phyloP scores from a whole-genome alignment of 1,140 invertebrate species.

The Tetragnatha versicolor region DNA sequence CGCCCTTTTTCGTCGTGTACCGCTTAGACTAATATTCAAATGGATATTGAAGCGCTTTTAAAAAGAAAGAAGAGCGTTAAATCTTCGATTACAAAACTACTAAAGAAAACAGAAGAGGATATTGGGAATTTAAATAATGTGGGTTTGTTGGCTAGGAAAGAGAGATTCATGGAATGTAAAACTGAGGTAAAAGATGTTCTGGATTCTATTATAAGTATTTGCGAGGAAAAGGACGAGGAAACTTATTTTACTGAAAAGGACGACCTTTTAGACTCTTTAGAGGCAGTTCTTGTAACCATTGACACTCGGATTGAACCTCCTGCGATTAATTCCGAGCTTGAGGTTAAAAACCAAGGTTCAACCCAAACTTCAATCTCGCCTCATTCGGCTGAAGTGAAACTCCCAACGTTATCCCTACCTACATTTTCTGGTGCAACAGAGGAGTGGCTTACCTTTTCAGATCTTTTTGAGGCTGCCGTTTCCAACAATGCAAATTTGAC shows the following conservation, averaged over 20 bases:
- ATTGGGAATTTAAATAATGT: not conserved
- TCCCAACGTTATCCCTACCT: not conserved
- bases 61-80: not conserved
- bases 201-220: not conserved
- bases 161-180: not conserved
- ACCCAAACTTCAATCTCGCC: not conserved
- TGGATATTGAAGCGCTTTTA: too few species aligned
- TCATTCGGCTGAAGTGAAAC: not conserved
- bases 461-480: not conserved
- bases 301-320: not conserved
- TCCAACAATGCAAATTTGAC: not conserved
- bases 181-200: not conserved
- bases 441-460: not conserved
- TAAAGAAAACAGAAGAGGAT: not conserved
- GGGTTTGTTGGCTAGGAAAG: not conserved
- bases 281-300: not conserved
- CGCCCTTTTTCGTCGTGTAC: too few species aligned
- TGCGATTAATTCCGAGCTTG: not conserved
- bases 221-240: not conserved
- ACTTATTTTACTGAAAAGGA: not conserved
- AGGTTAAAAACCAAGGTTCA: not conserved
- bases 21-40: too few species aligned
- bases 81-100: not conserved
- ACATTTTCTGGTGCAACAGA: not conserved
- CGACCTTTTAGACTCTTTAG: not conserved